Evolutionary conservation across 2,113 vertebrate genomes (phyloP).

Genomic region (Oxyura jamaicensis): DNA sequence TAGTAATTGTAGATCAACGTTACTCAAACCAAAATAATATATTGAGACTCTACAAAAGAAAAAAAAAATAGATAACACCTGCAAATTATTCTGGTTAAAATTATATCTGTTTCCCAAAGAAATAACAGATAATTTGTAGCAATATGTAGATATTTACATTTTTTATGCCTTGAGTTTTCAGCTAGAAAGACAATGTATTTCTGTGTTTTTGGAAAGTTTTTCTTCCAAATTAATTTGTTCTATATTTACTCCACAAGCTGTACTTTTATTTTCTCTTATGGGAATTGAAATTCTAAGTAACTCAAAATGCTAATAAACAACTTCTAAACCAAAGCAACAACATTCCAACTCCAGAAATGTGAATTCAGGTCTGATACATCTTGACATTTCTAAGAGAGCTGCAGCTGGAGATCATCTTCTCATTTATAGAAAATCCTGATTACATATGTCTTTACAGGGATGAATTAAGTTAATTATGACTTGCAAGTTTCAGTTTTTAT

Average conservation of each 20-base stretch:
- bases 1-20: neutral
- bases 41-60: neutral
- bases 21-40: neutral
- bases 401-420: slow-evolving; percentile 56
- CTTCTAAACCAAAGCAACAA: slow-evolving; percentile 38
- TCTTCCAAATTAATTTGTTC: slow-evolving; percentile 1
- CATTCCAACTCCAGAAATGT: slow-evolving; percentile 49
- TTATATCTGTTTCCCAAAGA: neutral
- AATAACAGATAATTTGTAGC: neutral
- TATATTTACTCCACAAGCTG: neutral
- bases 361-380: slow-evolving; percentile 59
- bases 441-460: slow-evolving; percentile 61
- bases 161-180: neutral
- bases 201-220: neutral
- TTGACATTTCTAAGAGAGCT: slow-evolving; percentile 60
- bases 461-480: slow-evolving; percentile 58
- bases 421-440: slow-evolving; percentile 48
- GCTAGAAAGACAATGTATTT: neutral
- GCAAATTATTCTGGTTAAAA: neutral
- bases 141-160: neutral
- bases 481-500: slow-evolving; percentile 55
- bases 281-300: slow-evolving; percentile 10
- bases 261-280: slow-evolving; percentile 13
- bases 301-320: slow-evolving; percentile 4
- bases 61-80: neutral